Evolutionary conservation across 2,888 invertebrate species (phyloP), one percentile per base, ranked within the genome.

Genomic region (Aleiodes testaceus): DNA sequence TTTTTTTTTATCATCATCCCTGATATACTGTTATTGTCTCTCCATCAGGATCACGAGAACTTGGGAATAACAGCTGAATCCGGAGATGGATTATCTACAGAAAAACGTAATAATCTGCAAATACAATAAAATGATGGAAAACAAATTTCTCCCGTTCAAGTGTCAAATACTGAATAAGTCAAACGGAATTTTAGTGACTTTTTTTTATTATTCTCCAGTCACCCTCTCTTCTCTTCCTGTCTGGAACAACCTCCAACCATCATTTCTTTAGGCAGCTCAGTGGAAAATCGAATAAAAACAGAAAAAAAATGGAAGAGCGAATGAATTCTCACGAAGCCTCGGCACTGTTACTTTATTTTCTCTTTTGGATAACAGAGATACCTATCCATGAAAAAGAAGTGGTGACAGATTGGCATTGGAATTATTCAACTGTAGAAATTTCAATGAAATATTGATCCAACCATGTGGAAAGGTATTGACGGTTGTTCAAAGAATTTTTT

Each of bases 391-490:
- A 36, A 36, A 36, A 67, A 45, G 68, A 45, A 50, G 53, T 44
- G 64, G 61, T 72, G 74, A 74, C 74, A 70, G 69, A 74, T 72
- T 53, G 72, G 52, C 67, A 64, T 67, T 69, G 55, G 59, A 74
- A 72, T 70, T 72, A 70, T 74, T 67, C 67, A 66, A 50, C 12
- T 44, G 59, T 30, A 42, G 20, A 68, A 42, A 44, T 22, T 59
- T 66, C 20, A 59, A 63, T 66, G 66, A 71, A 71, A 53, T 72
- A 66, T 74, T 42, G 22, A 65, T 64, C 42, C 59, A 53, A 42
- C 61, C 44, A 16, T 44, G 68, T 45, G 50, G 44, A 61, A 69
- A 61, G 49, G 11, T n/a, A 14, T 42, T 26, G 50, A 59, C 44
- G 36, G 50, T 61, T 11, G 6, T 18, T 30, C 53, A 20, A 52